Evolutionary conservation across 1,140 invertebrate genomes (phyloP), one percentile per base, ranked within the genome.

Genomic region (Sinonovacula constricta): DNA sequence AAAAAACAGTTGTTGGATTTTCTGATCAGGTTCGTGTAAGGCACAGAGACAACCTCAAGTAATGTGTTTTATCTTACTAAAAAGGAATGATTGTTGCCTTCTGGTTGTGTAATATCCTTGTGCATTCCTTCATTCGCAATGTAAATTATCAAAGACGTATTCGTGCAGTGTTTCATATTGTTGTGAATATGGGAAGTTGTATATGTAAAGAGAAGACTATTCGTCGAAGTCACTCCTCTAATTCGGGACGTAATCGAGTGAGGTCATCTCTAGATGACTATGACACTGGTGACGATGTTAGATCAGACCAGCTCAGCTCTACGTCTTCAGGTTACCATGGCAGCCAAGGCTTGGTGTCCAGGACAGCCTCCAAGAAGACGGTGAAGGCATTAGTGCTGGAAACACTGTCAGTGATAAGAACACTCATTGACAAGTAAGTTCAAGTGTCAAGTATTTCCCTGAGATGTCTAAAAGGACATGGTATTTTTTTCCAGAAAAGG

Each of bases 381-480:
- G 85, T 89, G 15, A 86, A 88, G 67, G 69, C 93, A 81, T 92
- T 97, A 54, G 95, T 97, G 22, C 90, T 96, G 22, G 95, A 97
- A 87, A 96, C 95, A 26, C 91, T 97, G 3, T 92, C 93, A 67
- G 92, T 96, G 22, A 95, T 97, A 80, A 93, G 95, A 76, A 94
- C 94, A 31, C 92, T 97, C 57, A 95, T 97, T 76, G 95, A 97
- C 90, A 96, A 95, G 95, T 96, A 93, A 91, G 93, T 92, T 33
- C 26, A 22, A 59, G n/a, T n/a, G n/a, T n/a, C n/a, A n/a, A n/a
- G n/a, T n/a, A n/a, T n/a, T n/a, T n/a, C n/a, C n/a, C n/a, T n/a
- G n/a, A n/a, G n/a, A n/a, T n/a, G n/a, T n/a, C n/a, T n/a, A n/a
- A n/a, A n/a, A n/a, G n/a, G n/a, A n/a, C n/a, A n/a, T n/a, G n/a